Conservation (phyloP, 2,113 vertebrate genomes). For the Penelope pileata region DNA sequence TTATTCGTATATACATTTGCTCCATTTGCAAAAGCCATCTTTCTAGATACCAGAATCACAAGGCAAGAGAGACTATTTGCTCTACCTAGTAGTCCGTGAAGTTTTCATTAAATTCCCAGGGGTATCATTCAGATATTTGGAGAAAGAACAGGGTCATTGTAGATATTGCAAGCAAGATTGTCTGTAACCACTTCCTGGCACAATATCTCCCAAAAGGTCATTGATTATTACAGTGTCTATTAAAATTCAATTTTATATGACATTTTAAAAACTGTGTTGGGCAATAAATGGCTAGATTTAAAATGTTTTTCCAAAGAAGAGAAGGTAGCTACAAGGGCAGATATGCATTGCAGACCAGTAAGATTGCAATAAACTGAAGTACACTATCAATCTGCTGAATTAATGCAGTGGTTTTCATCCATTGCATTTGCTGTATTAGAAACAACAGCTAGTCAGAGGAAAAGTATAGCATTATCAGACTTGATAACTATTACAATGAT, state of each 20-base stretch:
- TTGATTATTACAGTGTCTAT: conserved; percentile 42
- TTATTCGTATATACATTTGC: background rate
- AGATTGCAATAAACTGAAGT: conserved; percentile 30
- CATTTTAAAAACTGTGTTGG: background rate
- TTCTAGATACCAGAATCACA: background rate
- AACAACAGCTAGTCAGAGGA: background rate
- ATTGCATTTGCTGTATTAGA: background rate
- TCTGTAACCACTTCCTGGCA: background rate
- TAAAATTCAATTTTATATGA: conserved; percentile 53
- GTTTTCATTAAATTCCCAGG: background rate
- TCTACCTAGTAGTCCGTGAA: background rate
- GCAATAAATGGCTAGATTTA: conserved; percentile 13
- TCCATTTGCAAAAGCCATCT: background rate
- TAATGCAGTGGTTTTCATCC: background rate
- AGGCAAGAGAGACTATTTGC: background rate
- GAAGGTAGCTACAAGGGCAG: background rate
- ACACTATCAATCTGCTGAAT: conserved; percentile 23
- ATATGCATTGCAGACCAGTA: background rate
- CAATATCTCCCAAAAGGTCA: conserved; percentile 34
- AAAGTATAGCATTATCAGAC: background rate
- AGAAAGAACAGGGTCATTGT: background rate
- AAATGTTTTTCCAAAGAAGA: background rate
- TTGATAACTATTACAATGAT: background rate
- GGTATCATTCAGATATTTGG: background rate
- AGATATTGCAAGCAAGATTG: background rate